A percentile compares a stretch with the other conserved stretches of the same genome.
phyloP scores from a whole-genome alignment of 2,888 invertebrate genomes.

The Drosophila infuscata region DNA sequence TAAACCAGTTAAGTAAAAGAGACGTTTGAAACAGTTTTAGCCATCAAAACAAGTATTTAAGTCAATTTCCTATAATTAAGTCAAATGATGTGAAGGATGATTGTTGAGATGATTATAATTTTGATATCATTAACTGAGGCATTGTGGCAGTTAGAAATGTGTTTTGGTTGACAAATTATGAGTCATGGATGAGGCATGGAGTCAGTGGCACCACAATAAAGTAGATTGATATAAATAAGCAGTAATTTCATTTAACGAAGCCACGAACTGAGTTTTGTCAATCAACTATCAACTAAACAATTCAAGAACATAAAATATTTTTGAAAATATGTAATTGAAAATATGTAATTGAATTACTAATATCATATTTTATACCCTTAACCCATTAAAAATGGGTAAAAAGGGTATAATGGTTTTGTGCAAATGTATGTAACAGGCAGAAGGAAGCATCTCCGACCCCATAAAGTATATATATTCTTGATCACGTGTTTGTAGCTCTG shows the following conservation, averaged over 20 bases:
- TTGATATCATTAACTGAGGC: neutral
- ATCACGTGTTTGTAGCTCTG: too few relatives aligned
- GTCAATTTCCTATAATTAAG: neutral
- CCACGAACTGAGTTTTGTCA: neutral
- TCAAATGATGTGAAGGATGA: neutral
- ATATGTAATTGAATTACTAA: too few relatives aligned
- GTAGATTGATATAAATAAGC: neutral
- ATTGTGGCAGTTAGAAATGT: neutral
- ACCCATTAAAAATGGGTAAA: too few relatives aligned
- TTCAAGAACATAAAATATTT: too few relatives aligned
- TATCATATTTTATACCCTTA: too few relatives aligned
- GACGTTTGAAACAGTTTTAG: neutral
- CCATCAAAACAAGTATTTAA: neutral
- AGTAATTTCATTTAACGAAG: neutral
- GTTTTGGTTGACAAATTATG: neutral
- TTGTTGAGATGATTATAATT: neutral
- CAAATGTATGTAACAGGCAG: too few relatives aligned
- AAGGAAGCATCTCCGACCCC: too few relatives aligned
- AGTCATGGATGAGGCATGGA: neutral
- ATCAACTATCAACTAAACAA: neutral
- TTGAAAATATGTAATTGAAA: too few relatives aligned
- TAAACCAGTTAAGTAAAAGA: neutral
- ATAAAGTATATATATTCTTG: too few relatives aligned
- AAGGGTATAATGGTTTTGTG: too few relatives aligned
- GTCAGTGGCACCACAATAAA: neutral